These are phyloP conservation scores for Dendrolimus houi DNA, from an alignment of 2,888 invertebrate species.

Conservation along the genomic window DNA sequence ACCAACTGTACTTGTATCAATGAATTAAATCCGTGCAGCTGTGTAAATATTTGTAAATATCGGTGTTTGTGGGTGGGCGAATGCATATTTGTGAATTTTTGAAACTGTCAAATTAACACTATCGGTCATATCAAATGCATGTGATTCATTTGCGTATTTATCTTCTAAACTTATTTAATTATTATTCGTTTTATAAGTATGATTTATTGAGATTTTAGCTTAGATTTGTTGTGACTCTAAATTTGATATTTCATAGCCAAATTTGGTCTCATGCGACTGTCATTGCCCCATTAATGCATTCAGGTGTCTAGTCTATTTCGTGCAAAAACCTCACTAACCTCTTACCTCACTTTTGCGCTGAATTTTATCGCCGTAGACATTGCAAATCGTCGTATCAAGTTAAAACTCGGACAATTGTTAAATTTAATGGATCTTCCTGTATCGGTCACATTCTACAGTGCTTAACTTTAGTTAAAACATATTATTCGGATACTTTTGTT, in stretches of 20 bases:
- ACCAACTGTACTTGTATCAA: conserved; percentile 49
- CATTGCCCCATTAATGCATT: not conserved
- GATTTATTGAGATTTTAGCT: not conserved
- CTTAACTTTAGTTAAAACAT: too few species aligned
- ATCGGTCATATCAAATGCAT: conserved; percentile 44
- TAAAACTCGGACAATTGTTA: too few species aligned
- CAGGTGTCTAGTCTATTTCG: not conserved
- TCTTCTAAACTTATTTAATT: conserved; percentile 10
- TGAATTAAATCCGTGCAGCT: conserved; percentile 44
- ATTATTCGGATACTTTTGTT: too few species aligned
- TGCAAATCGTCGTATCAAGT: too few species aligned
- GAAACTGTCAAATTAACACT: conserved; percentile 58
- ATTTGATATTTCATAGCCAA: not conserved
- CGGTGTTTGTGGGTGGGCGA: conserved; percentile 44
- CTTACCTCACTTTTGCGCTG: not conserved
- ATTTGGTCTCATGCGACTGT: not conserved
- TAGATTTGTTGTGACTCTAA: not conserved
- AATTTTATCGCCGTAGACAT: not conserved
- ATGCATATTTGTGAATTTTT: conserved; percentile 55
- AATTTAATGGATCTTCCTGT: too few species aligned
- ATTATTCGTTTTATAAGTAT: not conserved
- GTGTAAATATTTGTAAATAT: conserved; percentile 43
- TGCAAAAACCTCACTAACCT: not conserved
- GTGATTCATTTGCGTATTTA: conserved; percentile 36
- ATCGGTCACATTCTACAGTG: too few species aligned